Evolutionary conservation across 2,888 invertebrate species (phyloP).

Genomic region (Molanna angustata): DNA sequence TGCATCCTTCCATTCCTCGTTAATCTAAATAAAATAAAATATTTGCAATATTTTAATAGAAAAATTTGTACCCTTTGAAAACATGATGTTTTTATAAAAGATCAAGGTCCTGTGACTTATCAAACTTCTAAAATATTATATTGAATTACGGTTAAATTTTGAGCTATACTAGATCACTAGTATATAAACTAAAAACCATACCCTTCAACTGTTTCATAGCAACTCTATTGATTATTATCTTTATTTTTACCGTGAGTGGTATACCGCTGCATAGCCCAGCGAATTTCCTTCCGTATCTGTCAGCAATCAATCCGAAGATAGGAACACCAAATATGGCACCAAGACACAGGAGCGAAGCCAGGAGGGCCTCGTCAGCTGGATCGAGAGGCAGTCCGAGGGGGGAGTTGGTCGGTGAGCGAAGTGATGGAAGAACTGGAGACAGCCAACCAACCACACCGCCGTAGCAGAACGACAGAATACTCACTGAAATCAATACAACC

Average conservation of each 20-base stretch:
- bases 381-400: constrained; percentile 51
- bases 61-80: no score
- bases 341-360: constrained; percentile 56
- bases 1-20: no score
- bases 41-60: no score
- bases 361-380: constrained; percentile 54
- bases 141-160: no score
- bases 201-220: no score
- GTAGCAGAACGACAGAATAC: constrained; percentile 54
- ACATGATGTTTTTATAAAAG: no score
- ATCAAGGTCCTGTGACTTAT: no score
- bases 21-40: no score
- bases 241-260: constrained; percentile 47
- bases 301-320: constrained; percentile 53
- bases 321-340: constrained; percentile 56
- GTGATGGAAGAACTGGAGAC: constrained; percentile 55
- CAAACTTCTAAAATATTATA: no score
- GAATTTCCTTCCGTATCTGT: constrained; percentile 53
- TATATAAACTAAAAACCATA: no score
- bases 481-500: constrained; percentile 48
- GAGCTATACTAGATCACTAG: no score
- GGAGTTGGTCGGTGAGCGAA: constrained; percentile 45
- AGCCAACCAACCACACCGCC: constrained; percentile 59
- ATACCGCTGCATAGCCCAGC: constrained; percentile 53
- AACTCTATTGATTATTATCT: no score